Conservation (phyloP, 2,113 vertebrate genomes). For the Lutjanus erythropterus region DNA sequence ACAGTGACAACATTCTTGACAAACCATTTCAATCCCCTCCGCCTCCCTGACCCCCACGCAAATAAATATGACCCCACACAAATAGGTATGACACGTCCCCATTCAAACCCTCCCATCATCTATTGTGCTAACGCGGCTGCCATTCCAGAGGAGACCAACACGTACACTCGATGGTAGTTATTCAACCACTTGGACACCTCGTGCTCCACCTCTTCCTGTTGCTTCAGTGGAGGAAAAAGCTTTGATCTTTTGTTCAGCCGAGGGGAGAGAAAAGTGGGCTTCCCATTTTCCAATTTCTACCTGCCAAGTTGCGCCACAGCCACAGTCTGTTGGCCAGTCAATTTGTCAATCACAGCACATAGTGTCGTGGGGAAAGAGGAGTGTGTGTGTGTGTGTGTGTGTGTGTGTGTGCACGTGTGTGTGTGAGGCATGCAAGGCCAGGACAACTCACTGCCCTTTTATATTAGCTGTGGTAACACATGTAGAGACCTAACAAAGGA, state of each 20-base stretch:
- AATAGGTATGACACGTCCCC: slow-evolving; percentile 75
- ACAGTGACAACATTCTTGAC: slow-evolving; percentile 74
- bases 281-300: slow-evolving; percentile 85
- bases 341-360: slow-evolving; percentile 81
- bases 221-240: slow-evolving; percentile 66
- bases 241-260: slow-evolving; percentile 79
- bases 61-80: slow-evolving; percentile 80
- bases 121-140: slow-evolving; percentile 68
- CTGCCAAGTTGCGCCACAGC: slow-evolving; percentile 78
- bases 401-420: slow-evolving; percentile 9
- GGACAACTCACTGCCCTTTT: slow-evolving; percentile 32
- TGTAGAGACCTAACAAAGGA: slow-evolving; percentile 52
- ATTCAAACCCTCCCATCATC: slow-evolving; percentile 67
- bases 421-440: slow-evolving; percentile 2
- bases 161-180: slow-evolving; percentile 66
- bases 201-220: slow-evolving; percentile 74
- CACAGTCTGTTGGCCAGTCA: slow-evolving; percentile 71
- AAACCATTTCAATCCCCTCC: slow-evolving; percentile 72
- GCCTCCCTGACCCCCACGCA: slow-evolving; percentile 72
- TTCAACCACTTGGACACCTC: slow-evolving; percentile 71
- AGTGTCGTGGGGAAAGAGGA: slow-evolving; percentile 39
- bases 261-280: slow-evolving; percentile 77
- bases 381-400: neutral
- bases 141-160: slow-evolving; percentile 51
- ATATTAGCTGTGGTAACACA: slow-evolving; percentile 40